Base-by-base conservation (phyloP, 2,113 vertebrate species). In the Heterotilapia buettikoferi region DNA sequence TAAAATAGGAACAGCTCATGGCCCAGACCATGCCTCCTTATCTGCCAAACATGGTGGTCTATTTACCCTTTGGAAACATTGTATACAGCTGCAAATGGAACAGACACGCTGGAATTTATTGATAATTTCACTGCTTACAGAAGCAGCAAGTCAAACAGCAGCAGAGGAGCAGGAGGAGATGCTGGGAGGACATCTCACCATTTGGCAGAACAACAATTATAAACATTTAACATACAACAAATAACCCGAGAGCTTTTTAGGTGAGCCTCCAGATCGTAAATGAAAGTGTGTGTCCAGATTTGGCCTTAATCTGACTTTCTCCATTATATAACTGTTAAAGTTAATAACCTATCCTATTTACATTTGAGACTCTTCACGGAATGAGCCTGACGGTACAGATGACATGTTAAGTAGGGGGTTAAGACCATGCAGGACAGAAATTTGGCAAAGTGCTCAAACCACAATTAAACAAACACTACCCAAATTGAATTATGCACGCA, bases 391-490 rank as follows among this genome's bases (percentile, higher is more conserved):
- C 66, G 56, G 16, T 43, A 63, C 57, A 54, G 66, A 45, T 52
- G 88, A 73, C 90, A 76, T 83, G 63, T 91, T 93, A 82, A 93
- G 92, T 90, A 86, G 88, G 80, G 5, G 79, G 63, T 76, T 90
- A 86, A 93, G 66, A 82, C 76, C 50, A 9, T 59, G 79, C 93
- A 92, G 90, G 87, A 86, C 87, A 86, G 43, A 88, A 21, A 84
- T 90, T 80, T 91, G 87, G 88, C 86, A 38, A 31, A 50, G 59
- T 7, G 2, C 40, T 86, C 38, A 24, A 6, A 87, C 13, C 57
- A 86, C 83, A 88, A 84, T 78, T 80, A 92, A 91, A 91, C 90
- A 86, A 93, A 92, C 91, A 52, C 61, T 71, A 76, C 82, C 82
- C 87, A 91, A 73, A 68, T 2, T 86, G 86, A 92, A 82, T 84